Evolutionary conservation across 2,888 invertebrate genomes (phyloP).

Genomic region (Halocaridina rubra): DNA sequence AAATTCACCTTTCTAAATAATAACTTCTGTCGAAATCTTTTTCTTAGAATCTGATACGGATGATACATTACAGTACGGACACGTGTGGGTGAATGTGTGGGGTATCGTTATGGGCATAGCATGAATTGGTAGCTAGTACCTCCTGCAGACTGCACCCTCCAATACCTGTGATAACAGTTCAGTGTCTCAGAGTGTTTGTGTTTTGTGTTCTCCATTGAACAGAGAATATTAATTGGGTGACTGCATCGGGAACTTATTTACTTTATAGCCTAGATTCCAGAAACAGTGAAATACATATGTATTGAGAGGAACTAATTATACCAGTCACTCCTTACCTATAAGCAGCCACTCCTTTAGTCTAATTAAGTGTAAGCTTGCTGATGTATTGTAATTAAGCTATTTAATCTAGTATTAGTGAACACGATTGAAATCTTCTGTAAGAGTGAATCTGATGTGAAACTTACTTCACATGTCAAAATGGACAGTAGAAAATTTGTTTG

Average conservation of each 20-base stretch:
- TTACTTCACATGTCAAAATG: conserved; percentile 1
- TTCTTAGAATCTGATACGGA: no score
- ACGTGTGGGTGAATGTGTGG: conserved; percentile 30
- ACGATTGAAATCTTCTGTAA: conserved; percentile 30
- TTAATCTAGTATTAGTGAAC: conserved; percentile 38
- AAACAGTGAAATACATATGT: neutral
- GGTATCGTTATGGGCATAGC: conserved; percentile 21
- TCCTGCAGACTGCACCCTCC: conserved; percentile 22
- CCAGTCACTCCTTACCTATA: conserved; percentile 15
- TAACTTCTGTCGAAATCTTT: no score
- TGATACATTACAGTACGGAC: neutral
- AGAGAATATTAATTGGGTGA: conserved; percentile 28
- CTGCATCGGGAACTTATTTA: conserved; percentile 12
- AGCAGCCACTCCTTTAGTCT: conserved; percentile 37
- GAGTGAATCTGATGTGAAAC: conserved; percentile 20
- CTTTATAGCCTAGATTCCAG: neutral
- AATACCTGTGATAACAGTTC: conserved; percentile 50
- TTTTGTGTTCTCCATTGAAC: conserved; percentile 13
- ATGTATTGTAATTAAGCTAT: conserved; percentile 13
- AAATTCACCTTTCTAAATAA: no score
- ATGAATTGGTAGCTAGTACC: conserved; percentile 7
- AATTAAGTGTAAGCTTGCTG: conserved; percentile 21
- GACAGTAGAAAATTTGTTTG: conserved; percentile 26
- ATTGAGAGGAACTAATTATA: neutral
- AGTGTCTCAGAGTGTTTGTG: conserved; percentile 42